These are phyloP conservation scores for Hoplostethus atlanticus DNA, from an alignment of 2,797 vertebrate genomes.

Conservation along the genomic window DNA sequence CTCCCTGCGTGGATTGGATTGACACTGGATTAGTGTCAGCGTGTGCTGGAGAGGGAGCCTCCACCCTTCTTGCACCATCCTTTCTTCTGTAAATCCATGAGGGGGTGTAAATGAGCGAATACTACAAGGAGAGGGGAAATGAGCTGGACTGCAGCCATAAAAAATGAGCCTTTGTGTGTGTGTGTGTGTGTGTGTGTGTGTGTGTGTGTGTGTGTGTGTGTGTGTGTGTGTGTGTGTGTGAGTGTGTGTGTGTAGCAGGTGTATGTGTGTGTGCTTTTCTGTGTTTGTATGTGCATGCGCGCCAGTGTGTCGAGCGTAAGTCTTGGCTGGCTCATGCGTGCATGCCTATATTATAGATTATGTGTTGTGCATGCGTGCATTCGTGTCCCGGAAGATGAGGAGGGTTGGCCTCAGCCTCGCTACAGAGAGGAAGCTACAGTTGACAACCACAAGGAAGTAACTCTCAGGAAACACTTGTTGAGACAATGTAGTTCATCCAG, in stretches of 20 bases:
- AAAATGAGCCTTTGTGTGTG: constrained; percentile 25
- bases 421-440: constrained; percentile 33
- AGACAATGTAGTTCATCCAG: background rate
- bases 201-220: constrained; percentile 3
- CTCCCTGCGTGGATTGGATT: constrained; percentile 51
- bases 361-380: background rate
- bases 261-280: too few species aligned
- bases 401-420: background rate
- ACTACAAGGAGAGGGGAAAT: constrained; percentile 32
- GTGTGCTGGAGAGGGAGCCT: constrained; percentile 55
- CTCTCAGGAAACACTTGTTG: constrained; percentile 25
- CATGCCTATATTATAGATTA: background rate
- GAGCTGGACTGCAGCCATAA: constrained; percentile 38
- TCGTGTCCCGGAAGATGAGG: background rate
- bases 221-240: constrained; percentile 11
- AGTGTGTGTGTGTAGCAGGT: background rate
- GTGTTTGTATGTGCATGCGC: constrained; percentile 18
- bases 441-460: constrained; percentile 19
- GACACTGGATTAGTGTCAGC: constrained; percentile 72
- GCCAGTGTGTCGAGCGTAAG: background rate
- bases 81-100: constrained; percentile 65
- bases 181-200: constrained; percentile 20
- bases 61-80: constrained; percentile 56
- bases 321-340: background rate
- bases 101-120: constrained; percentile 64